Base-by-base conservation (phyloP, 2,797 vertebrate genomes). In the Pseudocheirus occidentalis region DNA sequence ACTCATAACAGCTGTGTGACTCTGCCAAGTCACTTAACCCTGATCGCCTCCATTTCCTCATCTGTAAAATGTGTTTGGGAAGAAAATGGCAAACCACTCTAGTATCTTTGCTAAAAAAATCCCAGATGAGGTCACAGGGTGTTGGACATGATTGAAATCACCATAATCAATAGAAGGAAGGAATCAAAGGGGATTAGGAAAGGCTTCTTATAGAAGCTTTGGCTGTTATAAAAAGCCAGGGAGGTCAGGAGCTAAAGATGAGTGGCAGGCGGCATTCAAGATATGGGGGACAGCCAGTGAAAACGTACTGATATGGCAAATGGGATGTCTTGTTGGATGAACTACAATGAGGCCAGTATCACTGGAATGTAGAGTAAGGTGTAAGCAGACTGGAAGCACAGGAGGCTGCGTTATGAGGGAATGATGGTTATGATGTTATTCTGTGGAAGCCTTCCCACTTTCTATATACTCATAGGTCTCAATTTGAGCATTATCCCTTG, bases 211-310 rank as follows among this genome's bases (percentile, higher is more conserved):
- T 92, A 56, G 55, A 81, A 89, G 13, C 10, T 92, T 90, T 59
- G 95, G 50, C 55, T 95, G 55, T 91, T 94, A 58, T 92, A 62
- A 96, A 96, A 93, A 29, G 13, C 46, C 62, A 81, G 28, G 56
- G 40, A 93, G 46, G n/a, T 5, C 16, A 95, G n/a, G 55, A 54
- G 6, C 1, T 27, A 46, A 94, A 54, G 90, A 81, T 6, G 29
- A 11, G 3, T 46, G 59, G 46, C 34, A 90, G 31, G 66, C 14
- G 90, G 34, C 7, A 31, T 53, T 46, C 40, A 10, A 50, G 62
- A 54, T 1, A 21, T n/a, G 34, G 34, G 1, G 1, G 34, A n/a
- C 34, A 73, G 14, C 13, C 59, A 62, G 13, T n/a, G 14, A 73
- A 73, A 73, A 73, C 40, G 34, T 16, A 18, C 14, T 73, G 34